Evolutionary conservation across 2,888 invertebrate genomes (phyloP).

Genomic region (Platycnemis pennipes): DNA sequence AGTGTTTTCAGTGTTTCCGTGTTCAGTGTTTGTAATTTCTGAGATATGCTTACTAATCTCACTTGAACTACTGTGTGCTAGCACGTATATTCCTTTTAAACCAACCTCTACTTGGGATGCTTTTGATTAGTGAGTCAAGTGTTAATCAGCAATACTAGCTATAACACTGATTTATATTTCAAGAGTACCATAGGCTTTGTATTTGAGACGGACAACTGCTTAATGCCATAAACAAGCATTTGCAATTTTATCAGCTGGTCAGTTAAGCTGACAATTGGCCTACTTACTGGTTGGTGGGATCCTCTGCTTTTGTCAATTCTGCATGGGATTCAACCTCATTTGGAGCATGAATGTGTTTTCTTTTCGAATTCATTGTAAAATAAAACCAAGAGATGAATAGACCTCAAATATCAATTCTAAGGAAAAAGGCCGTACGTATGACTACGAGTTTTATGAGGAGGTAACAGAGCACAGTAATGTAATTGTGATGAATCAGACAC

Average conservation of each 20-base stretch:
- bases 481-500: no score
- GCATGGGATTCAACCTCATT: not conserved
- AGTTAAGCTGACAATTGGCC: not conserved
- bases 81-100: constrained; percentile 2
- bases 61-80: constrained; percentile 13
- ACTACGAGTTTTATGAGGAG: no score
- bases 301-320: not conserved
- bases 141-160: not conserved
- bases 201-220: not conserved
- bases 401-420: not conserved
- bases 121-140: not conserved
- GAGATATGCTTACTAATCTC: not conserved
- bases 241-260: not conserved
- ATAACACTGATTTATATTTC: not conserved
- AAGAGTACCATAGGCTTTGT: not conserved
- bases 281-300: not conserved
- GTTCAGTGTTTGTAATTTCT: no score
- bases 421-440: no score
- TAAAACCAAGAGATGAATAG: not conserved
- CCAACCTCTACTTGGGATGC: not conserved
- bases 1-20: no score
- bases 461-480: no score
- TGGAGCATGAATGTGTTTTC: not conserved
- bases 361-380: not conserved
- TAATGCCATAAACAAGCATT: not conserved